Evolutionary conservation across 1,140 invertebrate genomes (phyloP).

Genomic region (Phortica variegata): DNA sequence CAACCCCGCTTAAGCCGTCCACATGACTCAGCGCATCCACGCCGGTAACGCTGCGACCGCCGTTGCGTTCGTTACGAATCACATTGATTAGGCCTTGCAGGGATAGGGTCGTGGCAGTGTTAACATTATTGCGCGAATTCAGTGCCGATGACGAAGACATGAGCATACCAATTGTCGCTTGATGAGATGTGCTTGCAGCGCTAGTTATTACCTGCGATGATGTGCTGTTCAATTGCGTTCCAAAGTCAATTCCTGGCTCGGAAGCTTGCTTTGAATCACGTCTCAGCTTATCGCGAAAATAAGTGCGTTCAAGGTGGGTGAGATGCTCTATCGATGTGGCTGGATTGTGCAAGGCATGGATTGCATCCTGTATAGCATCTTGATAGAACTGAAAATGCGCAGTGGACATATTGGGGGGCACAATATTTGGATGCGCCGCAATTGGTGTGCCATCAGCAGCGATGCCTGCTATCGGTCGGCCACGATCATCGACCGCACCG

Average conservation of each 20-base stretch:
- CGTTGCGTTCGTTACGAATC: conserved; percentile 37
- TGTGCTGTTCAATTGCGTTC: conserved; percentile 9
- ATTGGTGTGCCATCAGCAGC: conserved; percentile 32
- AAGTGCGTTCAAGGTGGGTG: conserved; percentile 32
- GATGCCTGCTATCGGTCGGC: conserved; percentile 34
- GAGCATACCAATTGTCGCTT: conserved; percentile 24
- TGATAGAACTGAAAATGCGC: conserved; percentile 51
- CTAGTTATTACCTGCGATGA: conserved; percentile 13
- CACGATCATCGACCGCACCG: conserved; percentile 41
- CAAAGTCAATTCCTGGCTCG: conserved; percentile 26
- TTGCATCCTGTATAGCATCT: conserved; percentile 41
- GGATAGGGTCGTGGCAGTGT: conserved; percentile 17
- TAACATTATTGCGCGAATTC: neutral
- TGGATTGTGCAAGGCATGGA: conserved; percentile 34
- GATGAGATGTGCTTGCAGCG: conserved; percentile 7
- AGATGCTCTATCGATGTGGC: conserved; percentile 33
- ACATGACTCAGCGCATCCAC: conserved; percentile 29
- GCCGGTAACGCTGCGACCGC: conserved; percentile 12
- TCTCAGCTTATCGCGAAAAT: conserved; percentile 33
- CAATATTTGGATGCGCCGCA: conserved; percentile 28
- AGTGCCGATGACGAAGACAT: conserved; percentile 14
- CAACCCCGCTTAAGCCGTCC: neutral
- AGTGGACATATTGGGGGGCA: conserved; percentile 45
- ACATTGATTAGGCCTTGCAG: conserved; percentile 43
- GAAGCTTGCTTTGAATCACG: conserved; percentile 41